Conservation (phyloP, 2,113 vertebrate species). For the Columba livia region DNA sequence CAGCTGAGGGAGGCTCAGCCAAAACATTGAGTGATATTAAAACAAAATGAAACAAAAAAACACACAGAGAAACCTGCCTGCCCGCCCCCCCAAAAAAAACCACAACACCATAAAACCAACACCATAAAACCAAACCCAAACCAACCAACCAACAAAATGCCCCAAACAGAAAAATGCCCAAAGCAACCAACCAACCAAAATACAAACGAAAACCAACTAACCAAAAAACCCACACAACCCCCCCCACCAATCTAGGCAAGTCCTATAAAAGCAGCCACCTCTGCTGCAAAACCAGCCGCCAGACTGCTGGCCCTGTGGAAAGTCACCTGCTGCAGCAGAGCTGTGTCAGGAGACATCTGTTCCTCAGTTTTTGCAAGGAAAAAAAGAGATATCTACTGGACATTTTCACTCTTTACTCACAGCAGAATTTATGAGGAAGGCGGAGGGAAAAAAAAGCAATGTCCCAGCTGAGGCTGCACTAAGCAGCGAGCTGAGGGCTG, state of each 20-base stretch:
- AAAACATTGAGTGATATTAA: background rate
- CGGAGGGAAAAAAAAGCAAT: background rate
- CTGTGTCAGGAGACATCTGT: background rate
- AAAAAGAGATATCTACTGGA: fast-evolving
- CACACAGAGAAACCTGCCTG: no score
- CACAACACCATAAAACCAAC: no score
- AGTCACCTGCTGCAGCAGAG: background rate
- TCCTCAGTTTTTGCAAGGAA: background rate
- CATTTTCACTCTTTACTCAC: background rate
- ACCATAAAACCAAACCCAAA: background rate
- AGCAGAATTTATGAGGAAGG: background rate
- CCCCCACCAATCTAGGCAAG: background rate
- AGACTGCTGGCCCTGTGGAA: background rate
- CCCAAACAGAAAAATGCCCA: no score
- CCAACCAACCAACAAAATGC: no score
- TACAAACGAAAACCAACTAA: no score
- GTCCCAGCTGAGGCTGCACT: background rate
- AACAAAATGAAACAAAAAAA: background rate
- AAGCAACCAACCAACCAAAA: no score
- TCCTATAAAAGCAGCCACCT: background rate
- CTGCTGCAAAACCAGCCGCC: background rate
- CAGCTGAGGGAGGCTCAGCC: background rate
- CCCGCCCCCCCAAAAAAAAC: background rate
- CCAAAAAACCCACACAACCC: background rate
- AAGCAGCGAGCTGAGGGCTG: constrained; percentile 13